A percentile compares a stretch with the other conserved stretches of the same genome.
Conservation (phyloP, 2,888 invertebrate species). For the Osedax frankpressi region DNA sequence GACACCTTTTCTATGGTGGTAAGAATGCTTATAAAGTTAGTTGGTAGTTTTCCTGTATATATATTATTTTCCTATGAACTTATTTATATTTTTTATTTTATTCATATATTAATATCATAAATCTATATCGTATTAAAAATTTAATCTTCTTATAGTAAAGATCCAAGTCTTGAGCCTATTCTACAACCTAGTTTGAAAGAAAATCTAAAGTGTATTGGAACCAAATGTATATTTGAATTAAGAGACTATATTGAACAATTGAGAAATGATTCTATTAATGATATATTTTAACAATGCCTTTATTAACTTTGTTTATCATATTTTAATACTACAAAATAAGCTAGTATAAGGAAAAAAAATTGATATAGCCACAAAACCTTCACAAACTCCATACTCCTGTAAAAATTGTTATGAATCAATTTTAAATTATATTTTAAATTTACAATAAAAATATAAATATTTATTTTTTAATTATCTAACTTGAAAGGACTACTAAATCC, state of each 20-base stretch:
- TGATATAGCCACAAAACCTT: slow-evolving; percentile 2
- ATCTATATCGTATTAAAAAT: no score
- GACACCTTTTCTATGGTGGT: neutral
- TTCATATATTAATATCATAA: no score
- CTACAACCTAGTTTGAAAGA: neutral
- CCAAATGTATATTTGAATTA: neutral
- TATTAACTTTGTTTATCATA: neutral
- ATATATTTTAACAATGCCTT: neutral
- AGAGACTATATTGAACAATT: neutral
- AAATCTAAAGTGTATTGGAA: neutral
- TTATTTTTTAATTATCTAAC: neutral
- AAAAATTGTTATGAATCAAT: neutral
- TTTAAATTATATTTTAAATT: neutral
- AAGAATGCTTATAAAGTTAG: neutral
- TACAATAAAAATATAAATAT: no score
- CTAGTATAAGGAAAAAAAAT: neutral
- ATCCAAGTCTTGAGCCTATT: neutral
- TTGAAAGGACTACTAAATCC: neutral
- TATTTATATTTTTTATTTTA: neutral
- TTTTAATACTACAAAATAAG: neutral
- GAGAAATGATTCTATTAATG: neutral
- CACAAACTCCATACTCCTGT: neutral
- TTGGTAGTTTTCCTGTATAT: no score
- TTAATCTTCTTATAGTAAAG: no score
- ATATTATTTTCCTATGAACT: no score